phyloP scores from a whole-genome alignment of 2,888 invertebrate genomes.

The Leptopilina drosophilae region DNA sequence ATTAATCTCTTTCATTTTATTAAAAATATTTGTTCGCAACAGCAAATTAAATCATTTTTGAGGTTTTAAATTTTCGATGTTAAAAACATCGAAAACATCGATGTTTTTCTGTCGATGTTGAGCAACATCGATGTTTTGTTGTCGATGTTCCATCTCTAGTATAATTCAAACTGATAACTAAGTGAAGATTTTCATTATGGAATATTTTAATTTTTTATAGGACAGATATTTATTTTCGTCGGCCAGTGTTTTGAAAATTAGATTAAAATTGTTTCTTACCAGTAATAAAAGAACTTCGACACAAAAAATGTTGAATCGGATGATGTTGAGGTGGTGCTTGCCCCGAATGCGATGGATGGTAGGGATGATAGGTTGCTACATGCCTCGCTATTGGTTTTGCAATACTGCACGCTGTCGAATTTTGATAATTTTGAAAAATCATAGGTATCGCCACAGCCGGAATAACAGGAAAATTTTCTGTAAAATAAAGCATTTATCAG shows the following conservation, averaged over 20 bases:
- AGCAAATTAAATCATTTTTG: too few relatives aligned
- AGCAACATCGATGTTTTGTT: too few relatives aligned
- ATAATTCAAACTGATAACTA: too few relatives aligned
- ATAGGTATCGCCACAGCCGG: constrained; percentile 71
- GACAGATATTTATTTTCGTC: too few relatives aligned
- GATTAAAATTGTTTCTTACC: constrained; percentile 78
- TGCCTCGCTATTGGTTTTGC: constrained; percentile 92
- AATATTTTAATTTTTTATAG: too few relatives aligned
- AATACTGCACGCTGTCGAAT: constrained; percentile 81
- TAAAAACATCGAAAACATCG: too few relatives aligned
- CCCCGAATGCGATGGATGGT: constrained; percentile 85
- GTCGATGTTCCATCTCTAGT: too few relatives aligned
- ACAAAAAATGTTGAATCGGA: constrained; percentile 85
- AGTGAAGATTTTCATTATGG: too few relatives aligned
- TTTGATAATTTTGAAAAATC: constrained; percentile 73
- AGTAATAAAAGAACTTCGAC: constrained; percentile 90
- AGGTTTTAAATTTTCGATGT: too few relatives aligned
- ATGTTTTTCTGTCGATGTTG: too few relatives aligned
- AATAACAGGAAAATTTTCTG: constrained; percentile 74
- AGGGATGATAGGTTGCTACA: constrained; percentile 81
- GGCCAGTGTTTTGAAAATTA: neutral
- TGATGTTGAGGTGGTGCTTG: constrained; percentile 74
- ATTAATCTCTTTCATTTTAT: too few relatives aligned
- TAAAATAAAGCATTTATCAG: constrained; percentile 49
- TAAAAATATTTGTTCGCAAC: too few relatives aligned